These are phyloP conservation scores for Physella acuta DNA, from an alignment of 1,140 invertebrate genomes.

Conservation along the genomic window DNA sequence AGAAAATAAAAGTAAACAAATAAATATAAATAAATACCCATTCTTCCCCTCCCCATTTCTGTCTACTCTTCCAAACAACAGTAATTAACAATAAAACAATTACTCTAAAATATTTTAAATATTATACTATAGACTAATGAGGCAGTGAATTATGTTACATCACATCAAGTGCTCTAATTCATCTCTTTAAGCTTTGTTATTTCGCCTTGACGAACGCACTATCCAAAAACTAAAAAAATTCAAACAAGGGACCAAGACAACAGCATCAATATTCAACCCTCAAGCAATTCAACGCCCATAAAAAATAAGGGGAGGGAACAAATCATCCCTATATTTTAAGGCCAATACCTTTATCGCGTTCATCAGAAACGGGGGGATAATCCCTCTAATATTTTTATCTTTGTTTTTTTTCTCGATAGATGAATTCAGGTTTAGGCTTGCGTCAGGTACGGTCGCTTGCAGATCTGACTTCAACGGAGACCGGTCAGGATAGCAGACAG, in stretches of 20 bases:
- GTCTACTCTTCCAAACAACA: too few species aligned
- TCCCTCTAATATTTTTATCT: not conserved
- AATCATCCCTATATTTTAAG: not conserved
- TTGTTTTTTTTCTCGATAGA: not conserved
- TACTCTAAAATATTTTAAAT: too few species aligned
- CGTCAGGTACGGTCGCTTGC: not conserved
- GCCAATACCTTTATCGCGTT: not conserved
- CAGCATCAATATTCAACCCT: not conserved
- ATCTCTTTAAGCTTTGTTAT: too few species aligned
- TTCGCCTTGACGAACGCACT: too few species aligned
- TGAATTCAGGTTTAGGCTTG: not conserved
- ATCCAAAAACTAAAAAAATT: too few species aligned
- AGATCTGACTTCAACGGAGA: not conserved
- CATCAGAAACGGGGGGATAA: not conserved
- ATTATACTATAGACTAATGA: too few species aligned
- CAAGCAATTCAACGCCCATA: not conserved
- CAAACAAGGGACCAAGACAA: too few species aligned
- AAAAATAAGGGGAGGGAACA: not conserved
- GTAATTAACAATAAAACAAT: too few species aligned
- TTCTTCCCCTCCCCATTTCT: too few species aligned
- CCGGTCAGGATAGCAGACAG: not conserved
- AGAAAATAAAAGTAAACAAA: not conserved
- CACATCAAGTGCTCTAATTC: too few species aligned
- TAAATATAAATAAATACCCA: too few species aligned
- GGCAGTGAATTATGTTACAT: too few species aligned